Conservation (phyloP, 2,888 invertebrate genomes). For the Strigamia crassipes region DNA sequence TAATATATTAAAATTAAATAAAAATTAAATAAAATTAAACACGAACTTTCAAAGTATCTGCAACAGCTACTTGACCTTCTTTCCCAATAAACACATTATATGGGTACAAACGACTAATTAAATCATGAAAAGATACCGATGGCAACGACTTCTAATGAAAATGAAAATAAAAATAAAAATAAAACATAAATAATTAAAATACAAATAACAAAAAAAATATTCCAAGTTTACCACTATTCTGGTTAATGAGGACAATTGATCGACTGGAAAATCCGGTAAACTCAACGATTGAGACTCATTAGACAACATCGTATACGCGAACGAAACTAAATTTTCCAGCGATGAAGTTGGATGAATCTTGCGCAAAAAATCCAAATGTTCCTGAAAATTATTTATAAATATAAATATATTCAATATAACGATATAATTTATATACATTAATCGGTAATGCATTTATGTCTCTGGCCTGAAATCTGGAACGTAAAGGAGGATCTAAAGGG, state of each 20-base stretch:
- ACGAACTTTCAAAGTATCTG: conserved; percentile 67
- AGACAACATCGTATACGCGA: conserved; percentile 77
- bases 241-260: conserved; percentile 72
- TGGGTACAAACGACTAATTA: conserved; percentile 81
- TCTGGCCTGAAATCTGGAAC: conserved; percentile 92
- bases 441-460: conserved; percentile 70
- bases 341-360: conserved; percentile 60
- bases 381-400: conserved; percentile 59
- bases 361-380: conserved; percentile 63
- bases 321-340: conserved; percentile 70
- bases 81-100: conserved; percentile 76
- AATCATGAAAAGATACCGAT: conserved; percentile 68
- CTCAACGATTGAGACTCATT: conserved; percentile 73
- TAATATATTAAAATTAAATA: background rate
- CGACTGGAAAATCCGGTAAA: conserved; percentile 88
- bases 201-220: too few species aligned
- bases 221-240: conserved; percentile 59
- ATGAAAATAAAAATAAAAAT: too few species aligned
- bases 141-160: conserved; percentile 71
- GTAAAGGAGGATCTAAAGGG: conserved; percentile 90
- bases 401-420: conserved; percentile 1
- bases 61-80: conserved; percentile 75
- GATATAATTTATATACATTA: conserved; percentile 46
- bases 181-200: conserved; percentile 47
- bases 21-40: background rate